Percentiles rank a stretch among this genome's conserved stretches.
These are phyloP conservation scores for Augochlora pura DNA, from an alignment of 1,140 invertebrate genomes.

Conservation along the genomic window DNA sequence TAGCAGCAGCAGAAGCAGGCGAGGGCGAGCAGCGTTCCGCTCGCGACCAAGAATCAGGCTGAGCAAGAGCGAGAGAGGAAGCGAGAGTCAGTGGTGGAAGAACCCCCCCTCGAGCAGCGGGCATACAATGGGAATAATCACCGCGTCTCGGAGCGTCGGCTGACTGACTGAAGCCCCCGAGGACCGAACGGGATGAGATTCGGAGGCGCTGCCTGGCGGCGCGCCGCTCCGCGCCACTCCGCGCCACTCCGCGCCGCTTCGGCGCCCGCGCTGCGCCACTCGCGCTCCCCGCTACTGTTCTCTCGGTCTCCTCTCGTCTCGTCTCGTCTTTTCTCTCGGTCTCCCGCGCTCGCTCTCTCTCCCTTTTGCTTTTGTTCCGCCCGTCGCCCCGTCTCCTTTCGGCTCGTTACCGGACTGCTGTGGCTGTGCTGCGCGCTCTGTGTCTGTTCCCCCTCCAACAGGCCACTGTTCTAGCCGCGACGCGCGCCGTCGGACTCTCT, in stretches of 20 bases:
- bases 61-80: conserved; percentile 42
- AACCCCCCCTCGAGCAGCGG: conserved; percentile 52
- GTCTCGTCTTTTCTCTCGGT: conserved; percentile 47
- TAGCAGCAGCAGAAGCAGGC: background rate
- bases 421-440: background rate
- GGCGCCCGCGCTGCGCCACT: conserved; percentile 54
- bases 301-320: conserved; percentile 43
- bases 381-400: conserved; percentile 27
- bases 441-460: conserved; percentile 17
- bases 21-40: background rate
- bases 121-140: conserved; percentile 76
- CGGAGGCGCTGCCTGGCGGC: conserved; percentile 65
- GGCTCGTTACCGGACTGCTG: conserved; percentile 2
- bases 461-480: background rate
- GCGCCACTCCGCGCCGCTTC: conserved; percentile 35
- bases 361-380: conserved; percentile 52
- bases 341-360: conserved; percentile 31
- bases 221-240: conserved; percentile 36
- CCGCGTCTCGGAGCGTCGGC: conserved; percentile 72
- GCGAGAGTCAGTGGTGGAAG: conserved; percentile 51
- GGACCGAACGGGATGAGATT: conserved; percentile 70
- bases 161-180: conserved; percentile 74
- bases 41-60: background rate
- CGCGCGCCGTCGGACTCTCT: conserved; percentile 12
- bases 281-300: conserved; percentile 47